These are phyloP conservation scores for Tetramorium simillimum DNA, from an alignment of 1,140 invertebrate genomes.

Conservation along the genomic window DNA sequence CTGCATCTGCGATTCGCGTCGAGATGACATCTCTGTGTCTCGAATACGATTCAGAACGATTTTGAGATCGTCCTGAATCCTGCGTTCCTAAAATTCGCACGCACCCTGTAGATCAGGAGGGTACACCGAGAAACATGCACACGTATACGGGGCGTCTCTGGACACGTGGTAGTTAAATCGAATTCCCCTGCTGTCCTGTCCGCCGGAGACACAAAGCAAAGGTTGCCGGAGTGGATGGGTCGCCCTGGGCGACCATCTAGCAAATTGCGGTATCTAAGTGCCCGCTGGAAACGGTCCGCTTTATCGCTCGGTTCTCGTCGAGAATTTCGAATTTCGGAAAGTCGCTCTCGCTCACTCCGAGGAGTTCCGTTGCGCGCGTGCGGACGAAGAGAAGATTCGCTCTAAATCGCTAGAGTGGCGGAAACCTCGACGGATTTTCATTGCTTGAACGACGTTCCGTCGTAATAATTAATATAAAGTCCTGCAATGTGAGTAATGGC, in stretches of 20 bases:
- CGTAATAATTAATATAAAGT: slow-evolving; percentile 52
- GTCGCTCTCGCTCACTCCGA: slow-evolving; percentile 62
- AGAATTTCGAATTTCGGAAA: slow-evolving; percentile 75
- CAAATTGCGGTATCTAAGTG: slow-evolving; percentile 77
- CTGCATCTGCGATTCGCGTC: neutral
- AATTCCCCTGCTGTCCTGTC: slow-evolving; percentile 79
- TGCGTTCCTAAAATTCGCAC: slow-evolving; percentile 38
- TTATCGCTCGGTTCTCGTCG: slow-evolving; percentile 70
- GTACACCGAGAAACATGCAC: slow-evolving; percentile 35
- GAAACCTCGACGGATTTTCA: slow-evolving; percentile 55
- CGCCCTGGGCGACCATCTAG: slow-evolving; percentile 77
- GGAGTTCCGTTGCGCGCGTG: neutral
- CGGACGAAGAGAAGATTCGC: slow-evolving; percentile 10
- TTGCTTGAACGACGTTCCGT: slow-evolving; percentile 8
- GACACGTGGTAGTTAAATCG: slow-evolving; percentile 81
- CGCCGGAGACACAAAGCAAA: slow-evolving; percentile 80
- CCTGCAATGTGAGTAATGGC: neutral
- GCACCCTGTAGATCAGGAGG: slow-evolving; percentile 65
- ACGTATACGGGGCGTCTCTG: slow-evolving; percentile 63
- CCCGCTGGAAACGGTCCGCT: slow-evolving; percentile 72
- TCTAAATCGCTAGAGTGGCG: slow-evolving; percentile 45
- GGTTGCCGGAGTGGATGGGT: slow-evolving; percentile 75
- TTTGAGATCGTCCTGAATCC: neutral
- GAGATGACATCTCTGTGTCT: neutral
- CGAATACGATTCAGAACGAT: neutral